Base-by-base conservation (phyloP, 2,888 invertebrate species). In the Tyria jacobaeae region DNA sequence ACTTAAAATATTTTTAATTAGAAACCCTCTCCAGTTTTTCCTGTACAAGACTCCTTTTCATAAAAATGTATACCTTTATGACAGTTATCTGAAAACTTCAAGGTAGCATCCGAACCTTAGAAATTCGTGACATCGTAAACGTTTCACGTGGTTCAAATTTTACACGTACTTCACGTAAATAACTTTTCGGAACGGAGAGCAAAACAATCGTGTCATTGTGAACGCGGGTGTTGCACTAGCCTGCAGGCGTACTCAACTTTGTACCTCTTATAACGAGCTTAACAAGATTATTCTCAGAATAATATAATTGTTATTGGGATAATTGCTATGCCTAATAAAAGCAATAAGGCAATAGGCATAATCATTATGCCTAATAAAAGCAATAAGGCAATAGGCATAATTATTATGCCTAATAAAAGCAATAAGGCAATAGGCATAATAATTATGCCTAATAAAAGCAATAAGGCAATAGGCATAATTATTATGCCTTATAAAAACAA, bases 181-280 rank as follows among this genome's bases (percentile, higher is more conserved):
- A 78, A 71, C 71, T 70, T 71, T 70, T 62, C 59, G 56, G 59
- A 58, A 65, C 37, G 44, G 57, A 57, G 62, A 70, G 76, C 71
- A 70, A 77, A 76, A 78, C 78, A 75, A 66, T 75, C 70, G 64
- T 67, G 78, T 70, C 73, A 78, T 70, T 64, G 65, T 66, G 78
- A 68, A 68, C 69, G 60, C 58, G 69, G 64, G 65, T 70, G 72
- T 74, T 74, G 65, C 65, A 66, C 53, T 64, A 65, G 60, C 63
- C 12, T 3, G 7, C 58, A 4, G 50, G 57, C 53, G 21, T 25
- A 41, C 15, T 63, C 75, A 27, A 7, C 35, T 71, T 68, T 12
- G 34, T 37, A 50, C 74, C 34, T 10, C 0, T 31, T 31, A 55
- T 55, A 2, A 4, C n/a, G n/a, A n/a, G n/a, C n/a, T n/a, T n/a